Evolutionary conservation across 2,888 invertebrate species (phyloP).

Genomic region (Andrena dorsata): DNA sequence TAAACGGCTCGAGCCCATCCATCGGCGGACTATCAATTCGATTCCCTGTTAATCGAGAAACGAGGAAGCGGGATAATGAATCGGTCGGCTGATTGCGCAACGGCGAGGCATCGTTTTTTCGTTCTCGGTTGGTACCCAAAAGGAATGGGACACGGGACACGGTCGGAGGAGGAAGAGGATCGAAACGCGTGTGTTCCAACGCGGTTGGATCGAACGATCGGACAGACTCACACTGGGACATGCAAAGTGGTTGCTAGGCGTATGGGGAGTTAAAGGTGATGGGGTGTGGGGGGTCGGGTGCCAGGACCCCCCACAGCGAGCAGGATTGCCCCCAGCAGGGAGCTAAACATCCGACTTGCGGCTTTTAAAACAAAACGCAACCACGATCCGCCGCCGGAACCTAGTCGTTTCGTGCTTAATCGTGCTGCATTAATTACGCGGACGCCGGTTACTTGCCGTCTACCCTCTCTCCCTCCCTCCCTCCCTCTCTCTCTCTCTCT

Average conservation of each 20-base stretch:
- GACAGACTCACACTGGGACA: constrained; percentile 37
- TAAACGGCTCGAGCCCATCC: too few species aligned
- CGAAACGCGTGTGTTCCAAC: constrained; percentile 47
- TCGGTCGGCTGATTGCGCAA: constrained; percentile 10
- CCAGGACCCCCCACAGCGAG: constrained; percentile 81
- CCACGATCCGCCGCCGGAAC: constrained; percentile 79
- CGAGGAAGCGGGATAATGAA: background rate
- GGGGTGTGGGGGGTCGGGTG: constrained; percentile 70
- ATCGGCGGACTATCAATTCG: background rate
- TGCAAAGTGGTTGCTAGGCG: constrained; percentile 60
- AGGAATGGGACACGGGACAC: background rate
- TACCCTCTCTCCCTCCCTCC: constrained; percentile 20
- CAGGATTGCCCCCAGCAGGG: constrained; percentile 84
- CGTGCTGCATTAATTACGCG: constrained; percentile 84
- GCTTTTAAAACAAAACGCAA: constrained; percentile 82
- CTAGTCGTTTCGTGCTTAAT: constrained; percentile 82
- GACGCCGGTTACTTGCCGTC: constrained; percentile 71
- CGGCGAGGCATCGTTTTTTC: background rate
- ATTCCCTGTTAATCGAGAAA: constrained; percentile 16
- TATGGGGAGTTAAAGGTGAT: constrained; percentile 62
- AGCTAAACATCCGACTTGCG: constrained; percentile 82
- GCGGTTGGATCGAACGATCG: constrained; percentile 53
- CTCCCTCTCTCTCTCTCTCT: constrained; percentile 17
- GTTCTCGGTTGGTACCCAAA: background rate
- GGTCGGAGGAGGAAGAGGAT: constrained; percentile 10